phyloP scores from a whole-genome alignment of 2,888 invertebrate genomes.

The Abscondita cerata region DNA sequence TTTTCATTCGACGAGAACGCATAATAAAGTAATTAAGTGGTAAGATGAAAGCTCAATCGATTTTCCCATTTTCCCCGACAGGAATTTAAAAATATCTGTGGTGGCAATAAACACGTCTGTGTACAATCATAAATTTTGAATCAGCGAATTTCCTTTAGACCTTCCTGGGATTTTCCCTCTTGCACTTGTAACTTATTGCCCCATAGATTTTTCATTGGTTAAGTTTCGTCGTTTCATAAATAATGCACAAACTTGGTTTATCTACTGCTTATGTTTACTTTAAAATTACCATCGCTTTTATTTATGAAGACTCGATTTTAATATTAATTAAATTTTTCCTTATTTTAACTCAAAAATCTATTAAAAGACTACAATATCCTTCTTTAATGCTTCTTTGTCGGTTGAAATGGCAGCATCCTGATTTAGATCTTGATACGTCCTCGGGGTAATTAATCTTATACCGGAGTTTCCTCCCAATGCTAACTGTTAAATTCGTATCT shows the following conservation, averaged over 20 bases:
- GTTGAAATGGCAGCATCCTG: constrained; percentile 9
- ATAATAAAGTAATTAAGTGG: constrained; percentile 19
- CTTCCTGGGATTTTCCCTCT: constrained; percentile 22
- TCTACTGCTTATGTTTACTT: constrained; percentile 22
- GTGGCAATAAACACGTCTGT: constrained; percentile 13
- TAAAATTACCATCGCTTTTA: background rate
- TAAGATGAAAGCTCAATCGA: background rate
- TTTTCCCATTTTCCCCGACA: background rate
- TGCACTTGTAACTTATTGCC: constrained; percentile 30
- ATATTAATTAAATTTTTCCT: no score
- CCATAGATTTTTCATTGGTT: constrained; percentile 30
- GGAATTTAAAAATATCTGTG: constrained; percentile 21
- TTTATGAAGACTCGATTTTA: constrained; percentile 1
- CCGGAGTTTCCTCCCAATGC: background rate
- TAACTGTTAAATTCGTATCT: constrained; percentile 9
- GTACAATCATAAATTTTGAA: constrained; percentile 24
- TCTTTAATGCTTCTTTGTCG: constrained; percentile 8
- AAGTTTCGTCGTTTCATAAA: constrained; percentile 24
- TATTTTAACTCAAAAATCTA: background rate
- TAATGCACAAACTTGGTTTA: constrained; percentile 29
- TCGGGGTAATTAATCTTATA: constrained; percentile 6
- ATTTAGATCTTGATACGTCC: constrained; percentile 7
- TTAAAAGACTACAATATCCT: background rate
- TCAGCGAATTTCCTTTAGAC: constrained; percentile 25
- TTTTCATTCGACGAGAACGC: background rate